Evolutionary conservation across 1,140 invertebrate genomes (phyloP).

Genomic region (Hyles euphorbiae): DNA sequence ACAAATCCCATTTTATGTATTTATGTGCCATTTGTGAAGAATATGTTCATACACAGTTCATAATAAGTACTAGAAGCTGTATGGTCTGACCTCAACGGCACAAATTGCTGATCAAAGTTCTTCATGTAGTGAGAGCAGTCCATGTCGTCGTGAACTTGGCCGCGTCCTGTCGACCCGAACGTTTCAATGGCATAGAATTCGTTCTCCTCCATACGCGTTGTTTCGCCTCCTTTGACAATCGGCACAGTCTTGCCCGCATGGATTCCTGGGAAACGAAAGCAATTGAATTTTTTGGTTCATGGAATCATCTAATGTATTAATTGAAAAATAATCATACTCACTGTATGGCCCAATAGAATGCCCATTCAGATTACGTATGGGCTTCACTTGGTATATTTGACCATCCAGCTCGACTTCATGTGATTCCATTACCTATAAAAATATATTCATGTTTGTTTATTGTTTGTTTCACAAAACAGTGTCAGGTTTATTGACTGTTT

Average conservation of each 20-base stretch:
- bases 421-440: slow-evolving; percentile 90
- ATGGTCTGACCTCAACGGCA: slow-evolving; percentile 82
- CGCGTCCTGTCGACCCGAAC: slow-evolving; percentile 98
- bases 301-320: slow-evolving; percentile 5
- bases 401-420: slow-evolving; percentile 99
- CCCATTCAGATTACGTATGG: slow-evolving; percentile 98
- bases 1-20: too few species aligned
- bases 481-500: too few species aligned
- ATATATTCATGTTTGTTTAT: not conserved
- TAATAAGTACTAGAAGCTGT: too few species aligned
- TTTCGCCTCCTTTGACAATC: slow-evolving; percentile 99
- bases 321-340: slow-evolving; percentile 64
- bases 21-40: too few species aligned
- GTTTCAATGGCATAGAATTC: slow-evolving; percentile 99
- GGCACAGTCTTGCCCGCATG: slow-evolving; percentile 99
- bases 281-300: slow-evolving; percentile 8
- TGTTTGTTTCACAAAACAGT: too few species aligned
- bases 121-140: slow-evolving; percentile 99
- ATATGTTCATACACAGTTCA: too few species aligned
- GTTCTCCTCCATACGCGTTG: slow-evolving; percentile 98
- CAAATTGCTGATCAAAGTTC: slow-evolving; percentile 96
- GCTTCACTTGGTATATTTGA: slow-evolving; percentile 97
- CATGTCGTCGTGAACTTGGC: slow-evolving; percentile 98
- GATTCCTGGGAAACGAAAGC: slow-evolving; percentile 80
- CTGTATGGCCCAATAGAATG: slow-evolving; percentile 98